A percentile compares a stretch with the other conserved stretches of the same genome.
These are phyloP conservation scores for Corapipo altera DNA, from an alignment of 2,113 vertebrate species.

Conservation along the genomic window DNA sequence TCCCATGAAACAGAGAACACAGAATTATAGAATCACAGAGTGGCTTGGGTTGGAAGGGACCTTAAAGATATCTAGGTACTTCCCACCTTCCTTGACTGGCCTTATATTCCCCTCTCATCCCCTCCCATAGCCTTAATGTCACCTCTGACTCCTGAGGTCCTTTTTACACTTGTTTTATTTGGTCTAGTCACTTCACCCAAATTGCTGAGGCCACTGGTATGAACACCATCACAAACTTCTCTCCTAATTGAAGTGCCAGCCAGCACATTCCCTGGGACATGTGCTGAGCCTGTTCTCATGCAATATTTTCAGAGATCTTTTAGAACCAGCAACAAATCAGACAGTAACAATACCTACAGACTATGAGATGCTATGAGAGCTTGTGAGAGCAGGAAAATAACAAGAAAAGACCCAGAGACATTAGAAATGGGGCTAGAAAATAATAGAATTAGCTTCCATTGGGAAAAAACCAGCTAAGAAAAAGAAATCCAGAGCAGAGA, in stretches of 20 bases:
- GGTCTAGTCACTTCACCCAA: not conserved
- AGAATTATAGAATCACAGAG: not conserved
- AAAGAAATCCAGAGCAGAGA: not conserved
- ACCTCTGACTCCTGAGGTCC: not conserved
- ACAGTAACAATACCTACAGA: not conserved
- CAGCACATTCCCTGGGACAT: not conserved
- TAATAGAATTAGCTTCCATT: not conserved
- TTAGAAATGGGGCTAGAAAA: not conserved
- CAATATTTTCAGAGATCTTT: not conserved
- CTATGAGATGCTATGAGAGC: not conserved
- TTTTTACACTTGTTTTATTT: not conserved
- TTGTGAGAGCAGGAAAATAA: slow-evolving; percentile 1
- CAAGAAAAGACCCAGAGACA: not conserved
- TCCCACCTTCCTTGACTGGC: not conserved
- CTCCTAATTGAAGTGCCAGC: not conserved
- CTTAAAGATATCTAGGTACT: not conserved
- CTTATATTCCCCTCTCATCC: not conserved
- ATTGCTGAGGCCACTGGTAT: not conserved
- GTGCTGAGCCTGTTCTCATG: not conserved
- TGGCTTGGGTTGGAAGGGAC: not conserved
- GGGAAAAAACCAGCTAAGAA: slow-evolving; percentile 26
- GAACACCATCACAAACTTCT: not conserved
- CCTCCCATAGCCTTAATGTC: not conserved
- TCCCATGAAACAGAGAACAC: not conserved
- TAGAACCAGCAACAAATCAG: not conserved